Percentiles rank a stretch among this genome's conserved stretches.
These are phyloP conservation scores for Bemisia tabaci DNA, from an alignment of 1,140 invertebrate species.

Conservation along the genomic window DNA sequence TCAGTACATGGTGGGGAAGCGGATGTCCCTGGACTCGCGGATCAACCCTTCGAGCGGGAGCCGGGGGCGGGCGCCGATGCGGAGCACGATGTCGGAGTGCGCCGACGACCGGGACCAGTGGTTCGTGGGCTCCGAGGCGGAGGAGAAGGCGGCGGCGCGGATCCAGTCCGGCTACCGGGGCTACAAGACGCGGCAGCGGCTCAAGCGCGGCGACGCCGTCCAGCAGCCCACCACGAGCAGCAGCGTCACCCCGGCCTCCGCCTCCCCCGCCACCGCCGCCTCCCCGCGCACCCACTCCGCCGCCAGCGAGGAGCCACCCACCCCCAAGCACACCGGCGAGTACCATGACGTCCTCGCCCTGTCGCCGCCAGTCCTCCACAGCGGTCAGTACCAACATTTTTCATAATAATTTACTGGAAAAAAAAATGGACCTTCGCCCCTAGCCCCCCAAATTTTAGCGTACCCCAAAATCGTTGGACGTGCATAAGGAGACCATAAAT, in stretches of 20 bases:
- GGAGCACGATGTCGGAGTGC: slow-evolving; percentile 9
- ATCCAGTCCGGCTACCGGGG: slow-evolving; percentile 17
- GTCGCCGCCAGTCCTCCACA: background rate
- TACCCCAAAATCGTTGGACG: too few species aligned
- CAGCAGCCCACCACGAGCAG: slow-evolving; percentile 14
- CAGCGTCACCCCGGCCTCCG: slow-evolving; percentile 6
- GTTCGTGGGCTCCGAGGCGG: background rate
- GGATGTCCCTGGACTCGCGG: slow-evolving; percentile 14
- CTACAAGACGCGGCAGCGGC: slow-evolving; percentile 15
- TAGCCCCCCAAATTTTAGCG: too few species aligned
- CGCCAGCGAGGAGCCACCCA: background rate
- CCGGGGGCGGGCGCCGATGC: background rate
- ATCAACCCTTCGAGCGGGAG: background rate
- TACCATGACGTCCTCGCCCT: slow-evolving; percentile 11
- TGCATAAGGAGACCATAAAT: too few species aligned
- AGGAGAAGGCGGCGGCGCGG: slow-evolving; percentile 4
- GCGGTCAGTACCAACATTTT: background rate
- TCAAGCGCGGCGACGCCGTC: slow-evolving; percentile 16
- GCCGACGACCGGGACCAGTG: slow-evolving; percentile 4
- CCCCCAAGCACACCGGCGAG: slow-evolving; percentile 11
- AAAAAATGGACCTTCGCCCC: too few species aligned
- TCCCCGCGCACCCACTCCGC: background rate
- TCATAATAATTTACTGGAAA: too few species aligned
- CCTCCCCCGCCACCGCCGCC: background rate
- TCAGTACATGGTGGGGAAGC: slow-evolving; percentile 5